These are phyloP conservation scores for Galago senegalensis DNA, from an alignment of 2,797 vertebrate genomes.

Conservation along the genomic window DNA sequence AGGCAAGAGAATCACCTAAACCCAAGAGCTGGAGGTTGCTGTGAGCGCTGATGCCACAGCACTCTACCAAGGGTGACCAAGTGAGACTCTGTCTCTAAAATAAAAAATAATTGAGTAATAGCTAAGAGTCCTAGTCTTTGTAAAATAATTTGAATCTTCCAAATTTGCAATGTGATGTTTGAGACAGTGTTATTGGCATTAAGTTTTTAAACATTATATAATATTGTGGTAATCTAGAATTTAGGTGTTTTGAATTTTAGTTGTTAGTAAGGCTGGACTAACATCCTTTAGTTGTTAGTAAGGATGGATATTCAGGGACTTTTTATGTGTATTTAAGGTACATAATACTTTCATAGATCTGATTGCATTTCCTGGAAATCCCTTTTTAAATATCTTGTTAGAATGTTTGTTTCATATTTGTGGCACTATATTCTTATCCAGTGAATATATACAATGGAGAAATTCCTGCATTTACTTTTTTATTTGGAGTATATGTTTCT, in stretches of 20 bases:
- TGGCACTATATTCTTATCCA: neutral
- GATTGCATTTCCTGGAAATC: constrained; percentile 43
- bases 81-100: no score
- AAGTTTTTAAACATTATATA: constrained; percentile 30
- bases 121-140: constrained; percentile 38
- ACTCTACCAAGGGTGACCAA: no score
- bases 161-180: neutral
- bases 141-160: constrained; percentile 58
- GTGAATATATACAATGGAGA: constrained; percentile 53
- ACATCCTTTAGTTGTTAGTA: neutral
- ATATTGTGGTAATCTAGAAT: constrained; percentile 42
- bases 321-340: constrained; percentile 22
- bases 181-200: constrained; percentile 26
- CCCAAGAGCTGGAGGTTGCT: no score
- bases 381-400: constrained; percentile 43
- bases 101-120: neutral
- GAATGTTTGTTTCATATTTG: constrained; percentile 49
- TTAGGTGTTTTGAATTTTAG: constrained; percentile 34
- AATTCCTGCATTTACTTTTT: constrained; percentile 57
- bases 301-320: neutral
- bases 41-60: no score
- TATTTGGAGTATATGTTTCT: neutral
- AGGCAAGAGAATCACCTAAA: no score
- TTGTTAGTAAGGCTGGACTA: neutral
- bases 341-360: constrained; percentile 34